Base-by-base conservation (phyloP, 2,797 vertebrate species). In the Podargus strigoides region DNA sequence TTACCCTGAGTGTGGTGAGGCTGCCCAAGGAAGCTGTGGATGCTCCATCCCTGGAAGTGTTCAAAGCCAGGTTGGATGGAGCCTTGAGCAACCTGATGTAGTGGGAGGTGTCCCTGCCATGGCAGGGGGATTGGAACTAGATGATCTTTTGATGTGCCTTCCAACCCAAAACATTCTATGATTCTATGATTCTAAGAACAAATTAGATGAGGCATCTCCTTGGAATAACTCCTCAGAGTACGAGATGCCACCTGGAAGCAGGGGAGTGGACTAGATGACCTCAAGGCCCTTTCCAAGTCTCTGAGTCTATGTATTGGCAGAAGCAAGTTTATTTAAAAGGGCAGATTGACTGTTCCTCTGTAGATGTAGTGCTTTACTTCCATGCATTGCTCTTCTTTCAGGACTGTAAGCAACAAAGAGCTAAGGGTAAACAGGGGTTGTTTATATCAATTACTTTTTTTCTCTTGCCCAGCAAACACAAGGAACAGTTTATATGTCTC, bases 281-380 rank as follows among this genome's bases (percentile, higher is more conserved):
- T 60, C 41, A 74, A 49, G 28, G 14, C 6, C 30, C 20, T 21
- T 92, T 76, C 50, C 47, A 69, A 77, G 26, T 81, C 47, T 62
- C 36, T 27, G n/a, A 84, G 66, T 76, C 36, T 73, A 60, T 66
- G 42, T 87, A 90, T 87, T 49, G 84, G 90, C 86, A 92, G 66
- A 76, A 79, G 4, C 13, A 36, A 84, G 39, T 95, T 92, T 94
- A 89, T 90, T 89, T 89, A 73, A 82, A 90, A 79, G 21, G 34
- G 3, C 22, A 77, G 37, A 85, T 83, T 74, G 72, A 92, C 59
- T 85, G 2, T 59, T 90, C 32, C 42, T 70, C 63, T 82, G 4
- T 41, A 67, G 34, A n/a, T 1, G 1, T 30, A 60, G 39, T 44
- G 19, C 22, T 83, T 93, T 59, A 59, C 32, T 30, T 79, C 42